Evolutionary conservation across 2,888 invertebrate genomes (phyloP), one percentile per base, ranked within the genome.

Genomic region (Archips xylosteana): DNA sequence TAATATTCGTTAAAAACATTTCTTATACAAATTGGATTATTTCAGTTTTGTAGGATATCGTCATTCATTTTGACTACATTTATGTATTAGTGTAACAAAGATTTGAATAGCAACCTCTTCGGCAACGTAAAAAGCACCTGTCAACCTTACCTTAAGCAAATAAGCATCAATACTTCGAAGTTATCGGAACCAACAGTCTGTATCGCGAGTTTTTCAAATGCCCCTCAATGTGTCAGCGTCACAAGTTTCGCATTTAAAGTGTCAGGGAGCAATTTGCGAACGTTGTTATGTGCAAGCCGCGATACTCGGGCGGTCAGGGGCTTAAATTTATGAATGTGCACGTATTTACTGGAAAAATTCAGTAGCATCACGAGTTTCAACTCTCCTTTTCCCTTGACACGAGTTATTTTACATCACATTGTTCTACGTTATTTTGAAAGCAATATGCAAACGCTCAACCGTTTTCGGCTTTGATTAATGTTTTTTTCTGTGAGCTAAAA

Each of bases 201-300:
- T 51, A 15, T 51, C 51, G 54, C 13, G 54, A 5, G 15, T 54
- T 54, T 23, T 54, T 54, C 54, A 15, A 54, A 63, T 49, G 45
- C 60, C 64, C 23, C 64, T 70, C 73, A 64, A 69, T 69, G 70
- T 64, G 51, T 74, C 70, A 65, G 65, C 34, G 51, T 42, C 51
- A 49, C 69, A 60, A 70, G 64, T 74, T 74, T 69, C 69, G 69
- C 36, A 45, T 65, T 13, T 54, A 45, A 74, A 65, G 74, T 65
- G 74, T 74, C 74, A 74, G 74, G 74, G 69, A 74, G 70, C 74
- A 74, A 74, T 74, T 74, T 74, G 74, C 70, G 51, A 60, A 49
- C 65, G 74, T 54, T 70, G 74, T 74, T 70, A 74, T 74, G 65
- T 74, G 65, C 74, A 74, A 65, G 69, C 70, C 60, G 73, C 64